Base-by-base conservation (phyloP, 2,888 invertebrate genomes). In the Pollenia griseotomentosa region DNA sequence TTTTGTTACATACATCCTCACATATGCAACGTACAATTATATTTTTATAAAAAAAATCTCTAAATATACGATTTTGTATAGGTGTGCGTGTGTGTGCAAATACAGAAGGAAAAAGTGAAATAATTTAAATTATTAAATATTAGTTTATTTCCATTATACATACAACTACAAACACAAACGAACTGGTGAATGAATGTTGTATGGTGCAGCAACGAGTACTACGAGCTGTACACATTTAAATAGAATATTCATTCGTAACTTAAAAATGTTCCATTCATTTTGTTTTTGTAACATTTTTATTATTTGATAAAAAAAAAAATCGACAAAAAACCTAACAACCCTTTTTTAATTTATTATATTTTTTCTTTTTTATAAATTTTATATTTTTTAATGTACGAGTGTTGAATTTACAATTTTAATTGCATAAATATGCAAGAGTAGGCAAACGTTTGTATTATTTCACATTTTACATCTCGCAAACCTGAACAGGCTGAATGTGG, bases 351-450 rank as follows among this genome's bases (percentile, higher is more conserved):
- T 53, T 75, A 44, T 79, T 33, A 75, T 79, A 65, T 82, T 11
- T 68, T 8, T 23, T 8, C 65, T 61, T 71, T 16, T 10, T n/a
- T 82, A 14, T 80, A 51, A 33, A 66, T 44, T 77, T 61, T 57
- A 23, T 74, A 55, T 79, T 63, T 83, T 61, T 81, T 61, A 85
- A 84, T 86, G 42, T 78, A 83, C 81, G 77, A 68, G 80, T 85
- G 86, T 90, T 90, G 90, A 90, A 92, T 92, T 91, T 92, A 90
- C 92, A 92, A 92, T 92, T 92, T 92, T 92, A 92, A 91, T 92
- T 92, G 92, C 91, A 92, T 92, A 92, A 92, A 91, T 90, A 91
- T 90, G 90, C 90, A 90, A 88, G 88, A 89, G 88, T 87, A 84
- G 84, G 73, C 87, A 87, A 84, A 87, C 81, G 81, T 84, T 84